Conservation (phyloP, 2,797 vertebrate genomes). For the Xiphophorus birchmanni region DNA sequence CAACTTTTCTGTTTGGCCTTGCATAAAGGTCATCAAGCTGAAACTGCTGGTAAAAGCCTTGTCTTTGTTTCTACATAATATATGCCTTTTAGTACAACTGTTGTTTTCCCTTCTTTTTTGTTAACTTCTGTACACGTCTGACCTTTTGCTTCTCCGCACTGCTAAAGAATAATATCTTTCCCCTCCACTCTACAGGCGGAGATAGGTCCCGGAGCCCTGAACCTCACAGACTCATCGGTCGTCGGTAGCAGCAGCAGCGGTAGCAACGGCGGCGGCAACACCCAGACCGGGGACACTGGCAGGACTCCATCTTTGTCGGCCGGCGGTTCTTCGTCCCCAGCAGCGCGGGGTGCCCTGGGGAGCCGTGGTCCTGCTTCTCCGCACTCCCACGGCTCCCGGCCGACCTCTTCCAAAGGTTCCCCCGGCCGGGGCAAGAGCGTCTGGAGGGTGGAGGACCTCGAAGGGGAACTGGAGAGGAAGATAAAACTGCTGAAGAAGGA, state of each 20-base stretch:
- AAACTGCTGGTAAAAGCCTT: background rate
- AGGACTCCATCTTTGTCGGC: conserved; percentile 44
- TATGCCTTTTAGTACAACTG: background rate
- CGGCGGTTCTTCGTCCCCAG: conserved; percentile 27
- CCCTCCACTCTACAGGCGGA: conserved; percentile 69
- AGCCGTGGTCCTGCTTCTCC: conserved; percentile 53
- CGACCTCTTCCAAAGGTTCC: conserved; percentile 48
- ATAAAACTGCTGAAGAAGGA: conserved; percentile 81
- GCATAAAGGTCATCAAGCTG: background rate
- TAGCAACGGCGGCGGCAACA: conserved; percentile 7
- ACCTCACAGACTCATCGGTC: conserved; percentile 71
- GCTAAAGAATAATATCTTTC: background rate
- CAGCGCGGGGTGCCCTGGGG: conserved; percentile 33
- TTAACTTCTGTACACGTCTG: background rate
- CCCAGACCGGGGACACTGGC: conserved; percentile 20
- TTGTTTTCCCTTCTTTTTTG: background rate
- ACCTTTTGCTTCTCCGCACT: background rate
- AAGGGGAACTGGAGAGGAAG: conserved; percentile 82
- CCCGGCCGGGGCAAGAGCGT: conserved; percentile 65
- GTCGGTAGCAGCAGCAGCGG: conserved; percentile 35
- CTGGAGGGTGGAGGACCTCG: conserved; percentile 82
- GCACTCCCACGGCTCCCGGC: conserved; percentile 39
- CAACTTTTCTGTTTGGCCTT: background rate
- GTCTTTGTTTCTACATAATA: background rate
- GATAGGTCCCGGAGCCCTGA: conserved; percentile 78